Percentiles rank a stretch among this genome's conserved stretches.
These are phyloP conservation scores for Todiramphus saurophagus DNA, from an alignment of 2,113 vertebrate genomes.

Conservation along the genomic window DNA sequence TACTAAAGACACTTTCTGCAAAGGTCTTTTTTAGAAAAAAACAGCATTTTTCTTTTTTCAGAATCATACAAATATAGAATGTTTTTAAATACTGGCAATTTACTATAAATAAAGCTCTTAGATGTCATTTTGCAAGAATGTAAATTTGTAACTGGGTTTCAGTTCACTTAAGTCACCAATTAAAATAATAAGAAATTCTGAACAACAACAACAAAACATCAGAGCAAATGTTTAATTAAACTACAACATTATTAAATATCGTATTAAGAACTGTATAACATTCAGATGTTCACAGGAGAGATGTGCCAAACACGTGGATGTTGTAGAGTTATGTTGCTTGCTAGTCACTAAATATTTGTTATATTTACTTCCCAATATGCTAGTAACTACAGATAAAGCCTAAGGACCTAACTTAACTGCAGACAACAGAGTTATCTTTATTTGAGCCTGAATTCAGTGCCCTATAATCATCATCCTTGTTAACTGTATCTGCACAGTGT, in stretches of 20 bases:
- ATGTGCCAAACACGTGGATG: background rate
- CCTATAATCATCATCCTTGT: background rate
- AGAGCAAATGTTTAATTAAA: background rate
- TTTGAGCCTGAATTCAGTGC: background rate
- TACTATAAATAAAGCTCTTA: background rate
- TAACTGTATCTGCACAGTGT: background rate
- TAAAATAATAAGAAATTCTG: background rate
- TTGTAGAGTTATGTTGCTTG: background rate
- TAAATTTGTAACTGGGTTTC: background rate
- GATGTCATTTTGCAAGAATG: background rate
- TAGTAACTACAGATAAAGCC: background rate
- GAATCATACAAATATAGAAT: background rate
- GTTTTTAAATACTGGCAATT: background rate
- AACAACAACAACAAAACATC: background rate
- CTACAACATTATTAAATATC: background rate
- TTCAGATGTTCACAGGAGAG: background rate
- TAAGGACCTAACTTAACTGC: background rate
- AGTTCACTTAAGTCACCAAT: background rate
- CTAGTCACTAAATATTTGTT: background rate
- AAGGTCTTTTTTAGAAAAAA: background rate
- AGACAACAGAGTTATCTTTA: background rate
- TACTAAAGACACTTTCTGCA: background rate
- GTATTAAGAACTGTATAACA: background rate
- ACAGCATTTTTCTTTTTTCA: background rate
- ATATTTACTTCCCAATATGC: background rate